These are phyloP conservation scores for Oryzias melastigma DNA, from an alignment of 2,113 vertebrate genomes.

Conservation along the genomic window DNA sequence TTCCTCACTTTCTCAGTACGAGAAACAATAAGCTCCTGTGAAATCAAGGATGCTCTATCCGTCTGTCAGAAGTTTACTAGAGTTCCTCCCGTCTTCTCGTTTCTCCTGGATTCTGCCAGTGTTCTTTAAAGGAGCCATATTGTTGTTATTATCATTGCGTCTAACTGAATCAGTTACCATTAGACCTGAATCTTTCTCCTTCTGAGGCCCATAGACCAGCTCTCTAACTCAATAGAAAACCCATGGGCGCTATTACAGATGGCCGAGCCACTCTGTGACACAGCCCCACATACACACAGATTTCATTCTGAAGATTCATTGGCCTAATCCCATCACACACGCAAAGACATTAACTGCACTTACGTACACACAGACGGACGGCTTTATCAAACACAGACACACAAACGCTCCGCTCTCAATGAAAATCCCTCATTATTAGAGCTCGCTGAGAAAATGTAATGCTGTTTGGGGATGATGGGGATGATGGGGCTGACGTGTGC, in stretches of 20 bases:
- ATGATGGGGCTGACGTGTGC: slow-evolving; percentile 26
- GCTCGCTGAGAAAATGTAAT: slow-evolving; percentile 52
- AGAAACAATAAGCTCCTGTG: background rate
- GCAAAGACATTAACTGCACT: slow-evolving; percentile 48
- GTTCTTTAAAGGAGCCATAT: slow-evolving; percentile 67
- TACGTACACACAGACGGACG: slow-evolving; percentile 45
- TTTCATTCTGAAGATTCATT: slow-evolving; percentile 74
- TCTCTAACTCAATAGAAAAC: slow-evolving; percentile 74
- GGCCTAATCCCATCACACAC: slow-evolving; percentile 65
- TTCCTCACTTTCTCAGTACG: slow-evolving; percentile 2
- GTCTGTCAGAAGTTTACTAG: slow-evolving; percentile 10
- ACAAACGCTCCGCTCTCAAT: slow-evolving; percentile 38
- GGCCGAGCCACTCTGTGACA: slow-evolving; percentile 53
- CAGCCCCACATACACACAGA: slow-evolving; percentile 41
- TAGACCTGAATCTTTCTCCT: slow-evolving; percentile 73
- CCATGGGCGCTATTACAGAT: slow-evolving; percentile 67
- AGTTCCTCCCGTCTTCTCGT: slow-evolving; percentile 4
- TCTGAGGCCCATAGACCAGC: slow-evolving; percentile 65
- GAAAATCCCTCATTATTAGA: slow-evolving; percentile 60
- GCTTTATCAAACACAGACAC: slow-evolving; percentile 40
- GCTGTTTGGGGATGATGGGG: slow-evolving; percentile 42
- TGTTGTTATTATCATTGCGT: slow-evolving; percentile 71
- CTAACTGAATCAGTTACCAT: slow-evolving; percentile 76
- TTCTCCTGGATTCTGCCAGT: slow-evolving; percentile 21
- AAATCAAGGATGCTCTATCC: slow-evolving; percentile 5